These are phyloP conservation scores for Cygnus olor DNA, from an alignment of 2,797 vertebrate genomes.

Conservation along the genomic window DNA sequence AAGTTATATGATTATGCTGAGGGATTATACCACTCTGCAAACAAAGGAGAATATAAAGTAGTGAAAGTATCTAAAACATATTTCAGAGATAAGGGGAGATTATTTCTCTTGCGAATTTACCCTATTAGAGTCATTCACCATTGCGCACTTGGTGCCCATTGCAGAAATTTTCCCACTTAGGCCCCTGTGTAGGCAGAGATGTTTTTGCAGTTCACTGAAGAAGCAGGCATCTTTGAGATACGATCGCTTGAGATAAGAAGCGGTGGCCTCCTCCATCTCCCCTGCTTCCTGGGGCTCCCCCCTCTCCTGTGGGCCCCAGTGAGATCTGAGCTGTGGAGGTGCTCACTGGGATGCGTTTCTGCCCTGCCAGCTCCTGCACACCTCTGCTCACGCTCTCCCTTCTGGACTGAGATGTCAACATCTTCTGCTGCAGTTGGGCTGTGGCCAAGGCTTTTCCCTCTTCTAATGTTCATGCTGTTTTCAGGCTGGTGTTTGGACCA, in stretches of 20 bases:
- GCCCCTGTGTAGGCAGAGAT: not conserved
- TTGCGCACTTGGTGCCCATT: not conserved
- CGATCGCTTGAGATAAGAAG: not conserved
- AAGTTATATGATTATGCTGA: not conserved
- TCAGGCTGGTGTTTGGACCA: not conserved
- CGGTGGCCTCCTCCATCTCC: not conserved
- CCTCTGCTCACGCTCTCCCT: not conserved
- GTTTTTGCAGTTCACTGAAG: not conserved
- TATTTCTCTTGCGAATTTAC: not conserved
- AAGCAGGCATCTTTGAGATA: not conserved
- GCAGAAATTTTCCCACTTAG: not conserved
- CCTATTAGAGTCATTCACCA: not conserved
- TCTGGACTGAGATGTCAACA: not conserved
- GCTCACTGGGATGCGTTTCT: accelerated
- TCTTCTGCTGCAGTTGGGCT: not conserved
- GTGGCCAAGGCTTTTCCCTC: not conserved
- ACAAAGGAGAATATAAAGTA: not conserved
- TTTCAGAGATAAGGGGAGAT: not conserved
- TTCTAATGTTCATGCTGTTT: not conserved
- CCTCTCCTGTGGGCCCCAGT: not conserved
- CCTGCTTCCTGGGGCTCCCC: accelerated
- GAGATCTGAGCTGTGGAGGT: not conserved
- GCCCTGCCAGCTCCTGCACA: not conserved
- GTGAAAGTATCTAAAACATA: not conserved
- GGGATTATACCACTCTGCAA: not conserved